Conservation (phyloP, 2,888 invertebrate genomes). For the Drosophila nr. fundita region DNA sequence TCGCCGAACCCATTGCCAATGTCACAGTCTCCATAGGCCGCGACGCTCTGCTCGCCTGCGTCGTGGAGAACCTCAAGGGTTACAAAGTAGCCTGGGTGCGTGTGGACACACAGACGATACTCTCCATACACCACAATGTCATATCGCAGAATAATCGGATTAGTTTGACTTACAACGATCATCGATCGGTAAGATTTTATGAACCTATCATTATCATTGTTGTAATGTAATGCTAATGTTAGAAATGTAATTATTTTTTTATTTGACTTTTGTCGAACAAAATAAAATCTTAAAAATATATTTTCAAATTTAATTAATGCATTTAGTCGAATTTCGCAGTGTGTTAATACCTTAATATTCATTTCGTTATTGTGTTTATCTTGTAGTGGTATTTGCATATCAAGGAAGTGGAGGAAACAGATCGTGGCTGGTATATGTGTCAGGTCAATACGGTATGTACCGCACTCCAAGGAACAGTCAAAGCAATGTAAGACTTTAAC, state of each 20-base stretch:
- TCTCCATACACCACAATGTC: constrained; percentile 96
- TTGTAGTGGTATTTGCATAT: constrained; percentile 93
- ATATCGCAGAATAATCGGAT: constrained; percentile 96
- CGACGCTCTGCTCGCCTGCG: constrained; percentile 94
- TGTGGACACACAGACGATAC: constrained; percentile 95
- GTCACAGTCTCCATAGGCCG: constrained; percentile 95
- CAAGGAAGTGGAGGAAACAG: constrained; percentile 93
- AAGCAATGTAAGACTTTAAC: neutral
- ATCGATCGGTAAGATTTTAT: constrained; percentile 87
- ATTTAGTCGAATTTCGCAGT: too few species aligned
- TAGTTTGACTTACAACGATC: constrained; percentile 94
- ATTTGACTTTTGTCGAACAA: too few species aligned
- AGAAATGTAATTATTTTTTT: too few species aligned
- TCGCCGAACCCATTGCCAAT: constrained; percentile 95
- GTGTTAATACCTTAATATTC: neutral
- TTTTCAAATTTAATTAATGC: too few species aligned
- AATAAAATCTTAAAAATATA: too few species aligned
- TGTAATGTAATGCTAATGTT: neutral
- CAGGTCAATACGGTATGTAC: constrained; percentile 90
- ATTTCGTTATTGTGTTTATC: neutral
- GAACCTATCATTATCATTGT: neutral
- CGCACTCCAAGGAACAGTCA: neutral
- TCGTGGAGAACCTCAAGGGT: constrained; percentile 93
- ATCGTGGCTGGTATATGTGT: constrained; percentile 96
- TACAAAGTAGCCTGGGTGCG: constrained; percentile 98